Evolutionary conservation across 1,140 invertebrate genomes (phyloP), one percentile per base, ranked within the genome.

Genomic region (Drosophila sechellia): DNA sequence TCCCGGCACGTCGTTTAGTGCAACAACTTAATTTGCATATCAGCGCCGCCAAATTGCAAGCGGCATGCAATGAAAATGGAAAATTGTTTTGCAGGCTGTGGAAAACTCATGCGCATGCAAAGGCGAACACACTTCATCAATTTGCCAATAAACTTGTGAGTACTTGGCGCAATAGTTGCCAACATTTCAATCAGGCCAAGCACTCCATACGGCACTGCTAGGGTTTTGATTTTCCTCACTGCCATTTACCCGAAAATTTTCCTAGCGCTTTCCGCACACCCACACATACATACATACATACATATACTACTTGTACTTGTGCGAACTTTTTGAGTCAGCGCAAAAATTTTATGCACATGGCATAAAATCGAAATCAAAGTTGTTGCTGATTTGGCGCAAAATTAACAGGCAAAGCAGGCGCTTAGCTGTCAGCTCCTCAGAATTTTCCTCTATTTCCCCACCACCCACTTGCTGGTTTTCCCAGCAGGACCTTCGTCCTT

Each of bases 21-120:
- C 84, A 87, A 87, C 84, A 87, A 87, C 83, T 87, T 87, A 87
- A 87, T 87, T 87, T 87, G 85, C 83, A 87, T 87, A 87, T 87
- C 83, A 87, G 83, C 83, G 79, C 79, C 59, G 73, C 83, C 84
- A 87, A 87, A 87, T 87, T 87, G 83, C 84, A 87, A 56, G 84
- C 83, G 79, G 84, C 83, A 87, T 87, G 83, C 83, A 87, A 87
- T 77, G 75, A 72, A 65, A 77, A 64, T 45, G 74, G 68, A 69
- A 87, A 86, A 86, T 87, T 86, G 81, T 86, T 86, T 83, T 83
- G 74, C 58, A 71, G 77, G 49, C 64, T 80, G 77, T 77, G 68
- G 81, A 50, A 76, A 64, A 73, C 37, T 48, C 58, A 59, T 68
- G 57, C 75, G 70, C 80, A 72, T 79, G 66, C 80, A 69, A 75